A percentile compares a stretch with the other conserved stretches of the same genome.
These are phyloP conservation scores for Epinephelus moara DNA, from an alignment of 2,113 vertebrate species.

Conservation along the genomic window DNA sequence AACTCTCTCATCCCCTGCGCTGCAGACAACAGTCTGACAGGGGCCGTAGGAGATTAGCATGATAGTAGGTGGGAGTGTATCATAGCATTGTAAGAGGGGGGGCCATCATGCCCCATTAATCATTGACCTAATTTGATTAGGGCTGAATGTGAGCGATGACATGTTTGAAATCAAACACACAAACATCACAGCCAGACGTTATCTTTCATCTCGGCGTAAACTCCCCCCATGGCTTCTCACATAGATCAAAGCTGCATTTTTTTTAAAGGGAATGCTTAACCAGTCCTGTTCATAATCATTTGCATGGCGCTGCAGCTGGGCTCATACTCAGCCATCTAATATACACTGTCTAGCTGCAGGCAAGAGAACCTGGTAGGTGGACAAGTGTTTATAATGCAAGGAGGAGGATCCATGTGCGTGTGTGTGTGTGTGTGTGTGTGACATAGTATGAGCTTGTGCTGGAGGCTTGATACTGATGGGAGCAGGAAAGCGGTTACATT, in stretches of 20 bases:
- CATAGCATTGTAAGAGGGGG: constrained; percentile 24
- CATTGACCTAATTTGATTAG: constrained; percentile 57
- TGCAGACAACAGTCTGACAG: neutral
- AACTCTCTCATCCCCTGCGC: neutral
- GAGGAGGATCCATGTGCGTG: neutral
- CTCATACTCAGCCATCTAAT: constrained; percentile 40
- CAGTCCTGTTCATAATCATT: constrained; percentile 49
- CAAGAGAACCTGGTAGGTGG: constrained; percentile 52
- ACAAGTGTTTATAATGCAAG: constrained; percentile 38
- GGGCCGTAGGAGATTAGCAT: neutral
- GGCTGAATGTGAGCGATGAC: constrained; percentile 63
- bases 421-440: constrained; percentile 4
- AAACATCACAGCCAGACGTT: constrained; percentile 62
- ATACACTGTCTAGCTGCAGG: constrained; percentile 43
- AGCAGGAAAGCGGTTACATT: constrained; percentile 42
- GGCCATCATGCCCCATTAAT: constrained; percentile 50
- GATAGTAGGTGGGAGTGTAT: constrained; percentile 16
- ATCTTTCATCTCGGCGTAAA: constrained; percentile 68
- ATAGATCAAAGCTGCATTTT: constrained; percentile 66
- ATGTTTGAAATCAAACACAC: constrained; percentile 55
- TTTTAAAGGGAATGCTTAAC: constrained; percentile 69
- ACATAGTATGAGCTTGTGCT: constrained; percentile 5
- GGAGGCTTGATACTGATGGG: constrained; percentile 11
- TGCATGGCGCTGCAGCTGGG: constrained; percentile 49
- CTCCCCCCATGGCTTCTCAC: constrained; percentile 35